Evolutionary conservation across 2,797 vertebrate species (phyloP), one percentile per base, ranked within the genome.

Genomic region (Acanthiza pusilla): DNA sequence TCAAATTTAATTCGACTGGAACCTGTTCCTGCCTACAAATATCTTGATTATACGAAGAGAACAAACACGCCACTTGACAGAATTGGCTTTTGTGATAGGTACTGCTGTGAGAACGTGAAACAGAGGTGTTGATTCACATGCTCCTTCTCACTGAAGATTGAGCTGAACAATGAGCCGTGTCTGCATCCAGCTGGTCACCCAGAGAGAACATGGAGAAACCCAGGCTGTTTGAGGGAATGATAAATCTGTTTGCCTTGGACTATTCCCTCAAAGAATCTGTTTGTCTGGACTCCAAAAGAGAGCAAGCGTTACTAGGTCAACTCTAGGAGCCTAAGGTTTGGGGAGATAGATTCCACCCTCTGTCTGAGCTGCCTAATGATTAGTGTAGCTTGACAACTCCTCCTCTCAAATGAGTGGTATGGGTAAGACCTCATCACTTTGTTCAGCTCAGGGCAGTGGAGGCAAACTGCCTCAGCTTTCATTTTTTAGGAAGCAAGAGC

Each of bases 1-100:
- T 84, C 85, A 67, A 53, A 79, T 70, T 91, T 93, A 92, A 94
- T 97, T 80, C 87, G 78, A 36, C 55, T 88, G 71, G 73, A 94
- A 78, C 60, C 89, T 92, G 48, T 68, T 96, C 66, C 85, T 86
- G 75, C 82, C 88, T 94, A 67, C 84, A 96, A 8, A 90, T 85
- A 57, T 61, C 65, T 77, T 67, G 74, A 74, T 91, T 95, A 74
- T 60, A 29, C 1, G 0, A 32, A 45, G 67, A 75, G 88, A 89
- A 62, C 62, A 89, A 89, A 67, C 72, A 67, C 0, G 2, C 30
- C 48, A 48, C 57, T 91, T 75, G 74, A 40, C 81, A 92, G 86
- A 85, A 85, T 70, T 91, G 79, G 43, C 51, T 79, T 92, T 91
- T 94, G 61, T 77, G 71, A 16, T 68, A 47, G 43, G 50, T 47